A percentile compares a stretch with the other conserved stretches of the same genome.
Conservation (phyloP, 2,888 invertebrate genomes). For the Dicroscelio sp. region DNA sequence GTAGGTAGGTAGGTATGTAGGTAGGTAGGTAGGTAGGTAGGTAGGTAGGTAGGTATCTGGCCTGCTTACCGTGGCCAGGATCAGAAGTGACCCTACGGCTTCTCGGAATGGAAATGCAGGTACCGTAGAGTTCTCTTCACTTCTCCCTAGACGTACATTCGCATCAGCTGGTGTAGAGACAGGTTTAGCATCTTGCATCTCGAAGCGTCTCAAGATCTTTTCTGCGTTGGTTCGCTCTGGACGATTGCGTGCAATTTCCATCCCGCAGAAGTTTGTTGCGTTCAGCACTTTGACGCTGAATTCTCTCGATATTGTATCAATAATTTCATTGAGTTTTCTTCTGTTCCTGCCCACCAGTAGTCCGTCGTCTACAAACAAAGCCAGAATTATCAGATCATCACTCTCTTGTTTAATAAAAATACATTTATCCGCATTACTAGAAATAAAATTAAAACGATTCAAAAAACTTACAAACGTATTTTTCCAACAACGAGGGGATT, state of each 20-base stretch:
- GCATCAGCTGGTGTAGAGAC: constrained; percentile 70
- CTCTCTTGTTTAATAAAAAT: constrained; percentile 65
- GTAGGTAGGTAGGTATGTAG: too few relatives aligned
- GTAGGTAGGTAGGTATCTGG: too few relatives aligned
- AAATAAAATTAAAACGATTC: constrained; percentile 74
- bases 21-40: too few relatives aligned
- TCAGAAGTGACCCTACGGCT: constrained; percentile 71
- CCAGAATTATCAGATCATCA: constrained; percentile 61
- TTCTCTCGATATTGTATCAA: constrained; percentile 25
- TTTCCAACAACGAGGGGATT: constrained; percentile 81
- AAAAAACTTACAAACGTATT: constrained; percentile 80
- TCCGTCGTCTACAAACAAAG: constrained; percentile 81
- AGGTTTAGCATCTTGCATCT: constrained; percentile 71
- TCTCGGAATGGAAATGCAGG: constrained; percentile 47
- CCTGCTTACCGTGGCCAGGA: constrained; percentile 58
- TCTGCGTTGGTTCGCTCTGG: constrained; percentile 31
- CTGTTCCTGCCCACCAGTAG: constrained; percentile 71
- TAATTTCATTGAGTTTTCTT: constrained; percentile 36
- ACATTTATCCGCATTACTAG: constrained; percentile 83
- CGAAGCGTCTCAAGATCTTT: constrained; percentile 66
- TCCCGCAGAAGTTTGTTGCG: constrained; percentile 73
- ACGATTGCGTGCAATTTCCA: constrained; percentile 73
- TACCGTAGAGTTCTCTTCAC: neutral
- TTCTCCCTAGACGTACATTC: constrained; percentile 24
- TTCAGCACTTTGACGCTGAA: constrained; percentile 64